Percentiles rank a stretch among this genome's conserved stretches.
Conservation (phyloP, 2,797 vertebrate species). For the Enteromius fasciolatus region DNA sequence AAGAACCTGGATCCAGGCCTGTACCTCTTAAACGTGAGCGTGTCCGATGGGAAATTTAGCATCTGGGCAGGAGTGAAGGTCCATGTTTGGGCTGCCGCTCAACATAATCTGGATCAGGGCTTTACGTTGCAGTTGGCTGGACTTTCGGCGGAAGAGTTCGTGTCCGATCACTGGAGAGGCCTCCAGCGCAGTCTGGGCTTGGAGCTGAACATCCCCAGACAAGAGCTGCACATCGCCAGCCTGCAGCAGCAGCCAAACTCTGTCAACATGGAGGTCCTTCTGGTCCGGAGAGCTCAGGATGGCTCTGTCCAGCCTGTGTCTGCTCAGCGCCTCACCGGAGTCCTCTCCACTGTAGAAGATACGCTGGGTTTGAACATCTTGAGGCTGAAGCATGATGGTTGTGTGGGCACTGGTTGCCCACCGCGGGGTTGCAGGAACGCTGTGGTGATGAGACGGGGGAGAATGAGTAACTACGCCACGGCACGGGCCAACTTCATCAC, state of each 20-base stretch:
- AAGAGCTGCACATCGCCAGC: constrained; percentile 90
- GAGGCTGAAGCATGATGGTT: constrained; percentile 81
- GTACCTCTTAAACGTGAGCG: constrained; percentile 88
- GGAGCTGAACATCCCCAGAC: constrained; percentile 76
- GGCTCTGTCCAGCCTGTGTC: constrained; percentile 71
- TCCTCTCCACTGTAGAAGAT: constrained; percentile 81
- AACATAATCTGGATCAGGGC: constrained; percentile 79
- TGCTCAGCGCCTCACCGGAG: constrained; percentile 73
- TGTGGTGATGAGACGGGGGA: constrained; percentile 80
- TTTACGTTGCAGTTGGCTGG: constrained; percentile 83
- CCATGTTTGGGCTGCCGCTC: constrained; percentile 83
- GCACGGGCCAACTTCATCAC: constrained; percentile 89
- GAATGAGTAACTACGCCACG: constrained; percentile 85
- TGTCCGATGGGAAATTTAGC: constrained; percentile 88
- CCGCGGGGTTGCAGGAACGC: constrained; percentile 83
- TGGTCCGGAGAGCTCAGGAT: constrained; percentile 78
- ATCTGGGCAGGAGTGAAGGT: constrained; percentile 78
- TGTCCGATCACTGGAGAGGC: constrained; percentile 90
- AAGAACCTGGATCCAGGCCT: constrained; percentile 81
- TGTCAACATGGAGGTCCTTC: constrained; percentile 82
- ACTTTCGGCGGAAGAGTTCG: constrained; percentile 88
- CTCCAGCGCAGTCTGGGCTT: constrained; percentile 86
- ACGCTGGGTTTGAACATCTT: constrained; percentile 81
- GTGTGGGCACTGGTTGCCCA: constrained; percentile 80
- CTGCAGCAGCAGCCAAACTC: constrained; percentile 82